A percentile compares a stretch with the other conserved stretches of the same genome.
These are phyloP conservation scores for Copsychus sechellarum DNA, from an alignment of 2,113 vertebrate species.

Conservation along the genomic window DNA sequence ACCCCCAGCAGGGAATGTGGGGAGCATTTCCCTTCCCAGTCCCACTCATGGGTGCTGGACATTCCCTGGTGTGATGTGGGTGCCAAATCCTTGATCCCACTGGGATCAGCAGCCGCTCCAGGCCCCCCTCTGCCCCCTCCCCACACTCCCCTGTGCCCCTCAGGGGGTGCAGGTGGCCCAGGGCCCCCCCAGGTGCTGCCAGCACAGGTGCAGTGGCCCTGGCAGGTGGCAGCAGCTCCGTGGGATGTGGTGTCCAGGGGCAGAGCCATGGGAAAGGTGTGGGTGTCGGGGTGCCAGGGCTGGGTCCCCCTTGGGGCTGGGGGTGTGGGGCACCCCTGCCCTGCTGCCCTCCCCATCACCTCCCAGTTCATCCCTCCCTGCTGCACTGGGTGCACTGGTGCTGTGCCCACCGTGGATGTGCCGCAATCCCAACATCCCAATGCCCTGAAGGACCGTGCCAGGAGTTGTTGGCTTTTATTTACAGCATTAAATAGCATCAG, in stretches of 20 bases:
- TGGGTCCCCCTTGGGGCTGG: background rate
- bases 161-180: background rate
- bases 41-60: background rate
- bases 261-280: background rate
- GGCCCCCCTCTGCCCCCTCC: background rate
- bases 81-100: background rate
- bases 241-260: background rate
- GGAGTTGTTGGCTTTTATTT: background rate
- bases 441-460: fast-evolving
- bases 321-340: background rate
- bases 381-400: background rate
- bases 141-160: fast-evolving
- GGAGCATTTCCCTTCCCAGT: background rate
- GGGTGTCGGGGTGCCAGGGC: background rate
- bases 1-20: background rate
- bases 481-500: background rate
- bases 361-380: background rate
- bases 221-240: background rate
- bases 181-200: background rate
- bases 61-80: background rate
- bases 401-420: background rate
- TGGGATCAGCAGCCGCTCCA: background rate
- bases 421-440: background rate
- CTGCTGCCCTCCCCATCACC: background rate
- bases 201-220: background rate